A percentile compares a stretch with the other conserved stretches of the same genome.
Evolutionary conservation across 2,797 vertebrate genomes (phyloP).

Genomic region (Spinibarbus caldwelli): DNA sequence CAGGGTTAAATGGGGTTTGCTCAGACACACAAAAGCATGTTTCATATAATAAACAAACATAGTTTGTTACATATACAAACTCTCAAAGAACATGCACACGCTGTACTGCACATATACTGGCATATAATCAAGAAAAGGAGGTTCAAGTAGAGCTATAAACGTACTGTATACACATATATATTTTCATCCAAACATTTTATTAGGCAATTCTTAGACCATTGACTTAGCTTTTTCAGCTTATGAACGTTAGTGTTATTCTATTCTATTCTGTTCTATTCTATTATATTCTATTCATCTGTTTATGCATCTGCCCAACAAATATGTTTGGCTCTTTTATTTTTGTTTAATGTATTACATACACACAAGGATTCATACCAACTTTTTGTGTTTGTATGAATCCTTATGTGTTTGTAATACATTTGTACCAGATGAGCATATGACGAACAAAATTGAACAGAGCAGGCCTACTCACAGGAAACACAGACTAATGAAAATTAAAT

Average conservation of each 20-base stretch:
- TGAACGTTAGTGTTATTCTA: not conserved
- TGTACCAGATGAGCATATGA: not conserved
- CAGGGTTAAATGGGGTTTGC: not conserved
- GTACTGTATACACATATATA: not conserved
- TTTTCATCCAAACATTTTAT: not conserved
- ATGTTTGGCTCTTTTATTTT: not conserved
- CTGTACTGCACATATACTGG: not conserved
- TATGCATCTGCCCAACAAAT: not conserved
- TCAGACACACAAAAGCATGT: not conserved
- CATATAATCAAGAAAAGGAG: not conserved
- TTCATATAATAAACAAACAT: slow-evolving; percentile 33
- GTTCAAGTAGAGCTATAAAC: not conserved
- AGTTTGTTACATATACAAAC: slow-evolving; percentile 36
- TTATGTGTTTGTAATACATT: not conserved
- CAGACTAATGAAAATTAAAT: not conserved
- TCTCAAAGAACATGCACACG: not conserved
- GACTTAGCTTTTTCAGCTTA: not conserved
- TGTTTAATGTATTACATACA: not conserved
- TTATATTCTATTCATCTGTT: too few species aligned
- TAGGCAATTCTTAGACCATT: not conserved
- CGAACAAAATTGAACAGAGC: not conserved
- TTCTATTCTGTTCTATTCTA: too few species aligned
- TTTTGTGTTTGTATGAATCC: not conserved
- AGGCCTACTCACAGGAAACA: not conserved
- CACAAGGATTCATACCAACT: not conserved